Base-by-base conservation (phyloP, 2,113 vertebrate genomes). In the Silurus meridionalis region DNA sequence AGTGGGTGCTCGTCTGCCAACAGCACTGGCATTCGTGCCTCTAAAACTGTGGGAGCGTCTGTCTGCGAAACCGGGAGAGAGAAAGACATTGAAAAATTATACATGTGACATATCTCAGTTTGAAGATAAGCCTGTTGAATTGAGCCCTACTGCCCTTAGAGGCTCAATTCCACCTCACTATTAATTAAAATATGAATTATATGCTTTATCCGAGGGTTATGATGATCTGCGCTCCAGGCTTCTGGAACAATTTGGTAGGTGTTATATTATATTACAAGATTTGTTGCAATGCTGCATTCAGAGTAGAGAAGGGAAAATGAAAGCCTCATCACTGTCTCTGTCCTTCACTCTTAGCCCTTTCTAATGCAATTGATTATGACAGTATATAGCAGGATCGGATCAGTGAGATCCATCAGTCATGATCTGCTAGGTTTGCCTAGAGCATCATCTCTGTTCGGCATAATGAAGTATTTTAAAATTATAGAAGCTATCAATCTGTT, bases 181-280 rank as follows among this genome's bases (percentile, higher is more conserved):
- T 95, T 95, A 94, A 95, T 95, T 95, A 94, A 91, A 94, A 92
- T 93, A 93, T 93, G 92, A 95, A 94, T 94, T 92, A 92, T 92
- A 87, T 80, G 77, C 78, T 87, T 93, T 93, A 95, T 95, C 93
- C 91, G 93, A 92, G 88, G 17, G 85, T 48, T 74, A 66, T 74
- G 91, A 90, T 92, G 84, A 94, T 93, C 90, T 89, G 75, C 86
- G 83, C 87, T 84, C 81, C 60, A 61, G 67, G 87, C 80, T 83
- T 85, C 67, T 37, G 83, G 80, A 82, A 87, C 83, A 60, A 82
- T 89, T 85, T 83, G 82, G 88, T 46, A 80, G 85, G 66, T 80
- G 83, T 91, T 90, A 87, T 66, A 83, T 87, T 87, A 83, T 84
- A 84, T 78, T 84, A 80, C 21, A 69, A 52, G 52, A 60, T 75